phyloP scores from a whole-genome alignment of 2,888 invertebrate genomes.

The Danaus chrysippus region DNA sequence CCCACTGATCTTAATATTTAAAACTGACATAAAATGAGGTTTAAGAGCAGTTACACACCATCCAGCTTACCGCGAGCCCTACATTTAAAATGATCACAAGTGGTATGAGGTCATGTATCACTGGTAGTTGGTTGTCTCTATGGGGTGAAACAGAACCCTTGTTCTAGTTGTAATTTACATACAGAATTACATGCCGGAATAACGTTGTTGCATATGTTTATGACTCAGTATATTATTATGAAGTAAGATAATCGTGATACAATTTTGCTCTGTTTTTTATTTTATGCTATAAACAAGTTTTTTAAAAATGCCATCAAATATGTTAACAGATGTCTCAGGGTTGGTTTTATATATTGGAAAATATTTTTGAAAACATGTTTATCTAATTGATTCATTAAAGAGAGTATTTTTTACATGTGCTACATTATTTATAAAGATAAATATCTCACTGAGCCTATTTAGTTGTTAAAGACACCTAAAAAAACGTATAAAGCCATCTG shows the following conservation, averaged over 20 bases:
- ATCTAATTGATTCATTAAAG: too few relatives aligned
- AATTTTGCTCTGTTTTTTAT: not conserved
- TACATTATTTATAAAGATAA: too few relatives aligned
- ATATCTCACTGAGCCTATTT: too few relatives aligned
- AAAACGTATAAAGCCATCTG: slow-evolving; percentile 38
- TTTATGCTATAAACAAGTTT: not conserved
- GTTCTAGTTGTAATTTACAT: slow-evolving; percentile 75
- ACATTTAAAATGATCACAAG: slow-evolving; percentile 26
- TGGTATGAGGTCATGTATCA: slow-evolving; percentile 37
- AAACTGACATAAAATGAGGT: slow-evolving; percentile 62
- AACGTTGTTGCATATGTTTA: slow-evolving; percentile 65
- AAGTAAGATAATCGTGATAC: slow-evolving; percentile 26
- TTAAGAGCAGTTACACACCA: slow-evolving; percentile 43
- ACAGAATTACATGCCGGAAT: slow-evolving; percentile 71
- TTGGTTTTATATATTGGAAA: too few relatives aligned
- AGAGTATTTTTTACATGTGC: too few relatives aligned
- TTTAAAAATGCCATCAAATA: not conserved
- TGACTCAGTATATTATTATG: slow-evolving; percentile 38
- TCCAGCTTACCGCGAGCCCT: slow-evolving; percentile 38
- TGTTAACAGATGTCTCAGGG: too few relatives aligned
- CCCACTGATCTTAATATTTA: slow-evolving; percentile 63
- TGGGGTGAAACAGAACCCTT: slow-evolving; percentile 66
- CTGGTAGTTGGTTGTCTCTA: slow-evolving; percentile 50
- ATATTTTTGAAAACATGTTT: too few relatives aligned
- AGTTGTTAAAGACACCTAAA: not conserved